These are phyloP conservation scores for Lasioglossum marginatum DNA, from an alignment of 2,888 invertebrate genomes.

Conservation along the genomic window DNA sequence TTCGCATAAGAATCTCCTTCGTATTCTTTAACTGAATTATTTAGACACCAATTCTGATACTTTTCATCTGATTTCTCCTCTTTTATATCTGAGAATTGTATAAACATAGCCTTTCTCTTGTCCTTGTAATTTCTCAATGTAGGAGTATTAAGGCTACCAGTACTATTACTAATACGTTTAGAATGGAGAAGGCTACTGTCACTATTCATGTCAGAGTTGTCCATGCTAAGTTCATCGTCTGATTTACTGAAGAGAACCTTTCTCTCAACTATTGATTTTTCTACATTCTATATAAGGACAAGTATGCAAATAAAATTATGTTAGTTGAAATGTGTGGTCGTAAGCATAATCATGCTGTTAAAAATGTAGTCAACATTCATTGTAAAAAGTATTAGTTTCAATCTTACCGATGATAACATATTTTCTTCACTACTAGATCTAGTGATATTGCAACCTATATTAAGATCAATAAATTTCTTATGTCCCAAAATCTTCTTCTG, in stretches of 20 bases:
- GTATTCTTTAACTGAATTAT: constrained; percentile 40
- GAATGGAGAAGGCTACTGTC: constrained; percentile 78
- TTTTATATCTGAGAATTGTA: constrained; percentile 72
- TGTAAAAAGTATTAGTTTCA: constrained; percentile 1
- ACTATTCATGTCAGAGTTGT: constrained; percentile 73
- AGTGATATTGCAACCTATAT: constrained; percentile 79
- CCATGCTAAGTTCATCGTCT: constrained; percentile 81
- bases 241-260: constrained; percentile 81
- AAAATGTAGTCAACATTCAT: background rate
- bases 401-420: constrained; percentile 79
- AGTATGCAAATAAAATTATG: constrained; percentile 56
- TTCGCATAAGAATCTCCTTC: constrained; percentile 28
- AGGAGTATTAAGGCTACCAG: constrained; percentile 78
- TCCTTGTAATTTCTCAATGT: constrained; percentile 65
- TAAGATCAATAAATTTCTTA: constrained; percentile 80
- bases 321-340: constrained; percentile 24
- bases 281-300: constrained; percentile 71
- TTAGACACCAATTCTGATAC: constrained; percentile 29
- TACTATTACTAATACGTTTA: constrained; percentile 81
- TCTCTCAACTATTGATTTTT: constrained; percentile 74
- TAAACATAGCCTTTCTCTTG: constrained; percentile 69
- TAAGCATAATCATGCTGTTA: constrained; percentile 45
- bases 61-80: constrained; percentile 55
- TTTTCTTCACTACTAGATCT: constrained; percentile 83
- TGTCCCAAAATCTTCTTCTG: constrained; percentile 86